Conservation (phyloP, 1,140 invertebrate genomes). For the Piezodorus guildinii region DNA sequence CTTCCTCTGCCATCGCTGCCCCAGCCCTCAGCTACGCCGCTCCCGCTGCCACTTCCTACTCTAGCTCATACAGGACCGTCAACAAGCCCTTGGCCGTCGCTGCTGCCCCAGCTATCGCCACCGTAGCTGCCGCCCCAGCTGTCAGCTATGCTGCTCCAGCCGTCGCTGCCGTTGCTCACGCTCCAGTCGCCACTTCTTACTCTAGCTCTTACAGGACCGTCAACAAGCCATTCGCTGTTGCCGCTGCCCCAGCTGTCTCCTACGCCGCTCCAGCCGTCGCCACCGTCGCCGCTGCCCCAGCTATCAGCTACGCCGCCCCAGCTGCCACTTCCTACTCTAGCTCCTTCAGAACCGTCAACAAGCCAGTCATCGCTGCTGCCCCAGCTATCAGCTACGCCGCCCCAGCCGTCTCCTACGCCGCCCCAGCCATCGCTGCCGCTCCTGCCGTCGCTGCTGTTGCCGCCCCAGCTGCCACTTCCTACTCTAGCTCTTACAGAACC, state of each 20-base stretch:
- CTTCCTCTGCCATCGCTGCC: not conserved
- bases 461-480: not conserved
- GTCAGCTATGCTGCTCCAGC: not conserved
- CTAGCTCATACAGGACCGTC: not conserved
- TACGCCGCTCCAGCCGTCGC: slow-evolving; percentile 10
- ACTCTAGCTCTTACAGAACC: not conserved
- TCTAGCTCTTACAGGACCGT: slow-evolving; percentile 12
- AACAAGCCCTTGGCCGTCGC: not conserved
- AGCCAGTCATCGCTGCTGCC: slow-evolving; percentile 15
- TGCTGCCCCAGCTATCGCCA: not conserved
- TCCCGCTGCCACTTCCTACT: not conserved
- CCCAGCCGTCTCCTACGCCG: not conserved
- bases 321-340: slow-evolving; percentile 14
- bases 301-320: slow-evolving; percentile 9
- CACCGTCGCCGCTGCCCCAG: slow-evolving; percentile 3
- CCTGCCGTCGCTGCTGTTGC: not conserved
- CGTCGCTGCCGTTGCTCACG: not conserved
- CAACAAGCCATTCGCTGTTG: slow-evolving; percentile 5
- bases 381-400: not conserved
- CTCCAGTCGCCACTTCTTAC: not conserved
- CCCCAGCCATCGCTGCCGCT: not conserved
- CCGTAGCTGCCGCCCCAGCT: not conserved
- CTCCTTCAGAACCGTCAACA: slow-evolving; percentile 8
- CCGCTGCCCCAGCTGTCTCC: slow-evolving; percentile 6
- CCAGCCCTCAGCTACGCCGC: not conserved